A percentile compares a stretch with the other conserved stretches of the same genome.
Conservation (phyloP, 2,888 invertebrate species). For the Phyto melanocephala region DNA sequence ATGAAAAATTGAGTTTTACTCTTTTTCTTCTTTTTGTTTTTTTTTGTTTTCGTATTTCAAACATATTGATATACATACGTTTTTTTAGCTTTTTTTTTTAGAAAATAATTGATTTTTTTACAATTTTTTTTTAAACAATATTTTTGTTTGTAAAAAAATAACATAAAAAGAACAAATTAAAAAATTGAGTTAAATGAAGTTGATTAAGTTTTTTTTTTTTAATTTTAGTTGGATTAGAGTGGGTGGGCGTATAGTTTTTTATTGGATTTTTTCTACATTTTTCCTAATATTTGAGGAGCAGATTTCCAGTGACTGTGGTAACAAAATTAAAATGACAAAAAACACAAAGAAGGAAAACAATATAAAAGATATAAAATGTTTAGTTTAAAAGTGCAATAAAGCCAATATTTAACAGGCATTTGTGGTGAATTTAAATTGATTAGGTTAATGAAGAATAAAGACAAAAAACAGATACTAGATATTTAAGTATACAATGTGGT, state of each 20-base stretch:
- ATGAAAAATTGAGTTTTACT: constrained; percentile 70
- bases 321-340: background rate
- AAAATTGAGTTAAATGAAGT: constrained; percentile 60
- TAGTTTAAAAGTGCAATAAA: constrained; percentile 43
- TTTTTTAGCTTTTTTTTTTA: constrained; percentile 35
- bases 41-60: constrained; percentile 36
- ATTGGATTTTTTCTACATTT: constrained; percentile 9
- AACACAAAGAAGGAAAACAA: background rate
- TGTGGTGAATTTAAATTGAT: constrained; percentile 10
- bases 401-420: constrained; percentile 58
- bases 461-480: background rate
- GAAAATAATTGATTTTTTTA: constrained; percentile 42
- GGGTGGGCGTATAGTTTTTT: constrained; percentile 12
- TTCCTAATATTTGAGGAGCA: background rate
- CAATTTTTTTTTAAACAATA: constrained; percentile 14
- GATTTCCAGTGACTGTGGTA: constrained; percentile 28
- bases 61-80: constrained; percentile 34
- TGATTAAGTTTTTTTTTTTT: constrained; percentile 41
- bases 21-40: constrained; percentile 22
- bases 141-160: constrained; percentile 19
- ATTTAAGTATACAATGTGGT: too few species aligned
- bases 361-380: background rate
- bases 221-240: constrained; percentile 8
- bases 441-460: background rate
- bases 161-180: constrained; percentile 49